Evolutionary conservation across 2,113 vertebrate species (phyloP).

Genomic region (Orycteropus afer): DNA sequence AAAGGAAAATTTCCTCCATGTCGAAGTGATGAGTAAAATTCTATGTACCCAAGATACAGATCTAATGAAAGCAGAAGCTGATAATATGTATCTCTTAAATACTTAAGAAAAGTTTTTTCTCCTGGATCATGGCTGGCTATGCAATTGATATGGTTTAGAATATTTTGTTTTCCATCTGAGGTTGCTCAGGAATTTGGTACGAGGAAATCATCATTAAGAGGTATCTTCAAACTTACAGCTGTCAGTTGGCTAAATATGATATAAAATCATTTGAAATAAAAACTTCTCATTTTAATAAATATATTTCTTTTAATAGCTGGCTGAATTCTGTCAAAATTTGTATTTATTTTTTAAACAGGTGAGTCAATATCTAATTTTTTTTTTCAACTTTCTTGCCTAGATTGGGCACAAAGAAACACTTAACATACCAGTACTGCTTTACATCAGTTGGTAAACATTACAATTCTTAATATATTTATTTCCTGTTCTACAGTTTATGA

Average conservation of each 20-base stretch:
- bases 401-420: neutral
- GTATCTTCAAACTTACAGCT: neutral
- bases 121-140: neutral
- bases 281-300: neutral
- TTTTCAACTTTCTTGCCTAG: neutral
- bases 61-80: neutral
- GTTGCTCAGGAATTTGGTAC: constrained; percentile 5
- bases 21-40: constrained; percentile 12
- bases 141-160: neutral
- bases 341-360: neutral
- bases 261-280: constrained; percentile 25
- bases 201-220: neutral
- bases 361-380: neutral
- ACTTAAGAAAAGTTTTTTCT: neutral
- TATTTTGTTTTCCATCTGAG: constrained; percentile 42
- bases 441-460: neutral
- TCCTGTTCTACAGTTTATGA: neutral
- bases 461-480: neutral
- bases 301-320: neutral
- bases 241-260: neutral
- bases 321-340: neutral
- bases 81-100: neutral
- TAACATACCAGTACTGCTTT: neutral
- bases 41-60: neutral
- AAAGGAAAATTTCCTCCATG: constrained; percentile 13